Percentiles rank a stretch among this genome's conserved stretches.
Evolutionary conservation across 2,113 vertebrate species (phyloP).

Genomic region (Calidris pygmaea): DNA sequence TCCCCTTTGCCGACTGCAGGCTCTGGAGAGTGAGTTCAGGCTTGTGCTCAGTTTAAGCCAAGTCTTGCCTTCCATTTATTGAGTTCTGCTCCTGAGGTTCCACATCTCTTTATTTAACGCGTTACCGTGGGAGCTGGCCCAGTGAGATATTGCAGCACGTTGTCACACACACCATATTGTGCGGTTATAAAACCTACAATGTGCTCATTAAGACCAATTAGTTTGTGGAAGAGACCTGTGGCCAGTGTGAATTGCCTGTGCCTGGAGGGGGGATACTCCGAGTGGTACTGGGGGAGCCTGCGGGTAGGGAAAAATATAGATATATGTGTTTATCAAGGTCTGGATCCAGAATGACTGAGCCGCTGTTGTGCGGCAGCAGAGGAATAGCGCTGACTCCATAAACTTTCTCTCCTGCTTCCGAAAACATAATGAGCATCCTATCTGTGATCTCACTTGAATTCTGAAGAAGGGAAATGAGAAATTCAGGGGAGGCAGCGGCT

Average conservation of each 20-base stretch:
- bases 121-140: not conserved
- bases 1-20: not conserved
- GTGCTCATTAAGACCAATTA: not conserved
- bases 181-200: not conserved
- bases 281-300: not conserved
- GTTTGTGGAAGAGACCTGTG: not conserved
- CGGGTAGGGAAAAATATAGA: not conserved
- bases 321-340: not conserved
- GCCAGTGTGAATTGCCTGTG: not conserved
- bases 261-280: not conserved
- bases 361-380: not conserved
- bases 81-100: not conserved
- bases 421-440: not conserved
- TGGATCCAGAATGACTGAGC: not conserved
- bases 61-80: not conserved
- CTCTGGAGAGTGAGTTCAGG: not conserved
- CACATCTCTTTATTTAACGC: not conserved
- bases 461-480: not conserved
- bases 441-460: not conserved
- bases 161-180: not conserved
- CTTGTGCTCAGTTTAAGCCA: not conserved
- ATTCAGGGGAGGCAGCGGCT: not conserved
- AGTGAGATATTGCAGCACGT: not conserved
- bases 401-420: not conserved
- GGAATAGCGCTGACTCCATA: not conserved